Conservation (phyloP, 2,113 vertebrate genomes). For the Bombycilla garrulus region DNA sequence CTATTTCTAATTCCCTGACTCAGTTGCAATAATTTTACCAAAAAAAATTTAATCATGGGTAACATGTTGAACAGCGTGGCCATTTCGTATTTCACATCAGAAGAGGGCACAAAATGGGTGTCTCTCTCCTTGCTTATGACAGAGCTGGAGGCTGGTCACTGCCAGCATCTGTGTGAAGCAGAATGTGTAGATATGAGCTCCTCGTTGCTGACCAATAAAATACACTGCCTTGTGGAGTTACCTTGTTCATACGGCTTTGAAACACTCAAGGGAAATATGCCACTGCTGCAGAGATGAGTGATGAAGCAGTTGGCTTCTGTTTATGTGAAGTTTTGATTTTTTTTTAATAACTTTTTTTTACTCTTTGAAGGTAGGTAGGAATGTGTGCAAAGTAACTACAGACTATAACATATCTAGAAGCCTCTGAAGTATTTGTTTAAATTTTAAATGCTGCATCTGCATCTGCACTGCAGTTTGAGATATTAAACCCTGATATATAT, state of each 20-base stretch:
- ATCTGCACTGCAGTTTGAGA: neutral
- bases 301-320: neutral
- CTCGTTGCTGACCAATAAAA: conserved; percentile 25
- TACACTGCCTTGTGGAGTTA: neutral
- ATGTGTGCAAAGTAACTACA: neutral
- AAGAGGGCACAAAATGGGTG: neutral
- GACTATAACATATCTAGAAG: neutral
- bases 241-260: neutral
- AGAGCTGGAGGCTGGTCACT: neutral
- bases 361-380: neutral
- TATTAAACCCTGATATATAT: conserved; percentile 5
- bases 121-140: neutral
- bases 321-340: neutral
- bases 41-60: rapidly evolving
- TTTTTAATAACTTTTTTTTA: neutral
- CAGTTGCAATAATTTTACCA: neutral
- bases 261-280: conserved; percentile 21
- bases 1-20: neutral
- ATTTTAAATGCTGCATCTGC: conserved; percentile 6
- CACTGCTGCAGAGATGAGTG: neutral
- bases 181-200: neutral
- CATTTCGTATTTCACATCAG: neutral
- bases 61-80: rapidly evolving
- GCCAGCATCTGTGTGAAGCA: neutral
- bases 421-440: neutral